Evolutionary conservation across 2,797 vertebrate species (phyloP).

Genomic region (Protonibea diacanthus): DNA sequence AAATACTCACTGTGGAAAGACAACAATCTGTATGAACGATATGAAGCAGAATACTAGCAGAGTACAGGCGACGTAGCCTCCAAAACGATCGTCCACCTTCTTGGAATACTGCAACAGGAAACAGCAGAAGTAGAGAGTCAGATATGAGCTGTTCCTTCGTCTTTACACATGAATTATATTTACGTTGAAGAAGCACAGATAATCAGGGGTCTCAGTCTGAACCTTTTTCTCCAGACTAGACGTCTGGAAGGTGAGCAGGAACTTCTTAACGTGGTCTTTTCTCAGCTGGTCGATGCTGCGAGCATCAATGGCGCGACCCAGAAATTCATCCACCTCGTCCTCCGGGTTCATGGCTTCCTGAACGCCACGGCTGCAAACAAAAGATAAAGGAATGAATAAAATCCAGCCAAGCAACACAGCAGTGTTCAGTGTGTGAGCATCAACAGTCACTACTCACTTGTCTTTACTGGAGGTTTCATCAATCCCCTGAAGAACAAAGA

Average conservation of each 20-base stretch:
- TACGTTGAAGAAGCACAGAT: neutral
- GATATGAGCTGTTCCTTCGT: neutral
- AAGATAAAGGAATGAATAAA: neutral
- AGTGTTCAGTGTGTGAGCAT: neutral
- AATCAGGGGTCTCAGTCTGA: neutral
- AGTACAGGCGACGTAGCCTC: slow-evolving; percentile 94
- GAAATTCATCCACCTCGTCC: slow-evolving; percentile 95
- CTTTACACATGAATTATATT: neutral
- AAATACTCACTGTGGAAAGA: slow-evolving; percentile 93
- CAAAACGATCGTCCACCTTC: slow-evolving; percentile 95
- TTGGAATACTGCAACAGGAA: slow-evolving; percentile 89
- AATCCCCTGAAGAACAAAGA: slow-evolving; percentile 87
- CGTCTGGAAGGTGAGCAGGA: slow-evolving; percentile 96
- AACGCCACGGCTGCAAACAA: slow-evolving; percentile 86
- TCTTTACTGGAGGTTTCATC: slow-evolving; percentile 95
- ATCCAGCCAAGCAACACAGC: neutral
- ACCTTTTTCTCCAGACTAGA: slow-evolving; percentile 96
- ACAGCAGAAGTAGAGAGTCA: slow-evolving; percentile 16
- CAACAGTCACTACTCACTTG: slow-evolving; percentile 87
- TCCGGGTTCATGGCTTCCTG: slow-evolving; percentile 96
- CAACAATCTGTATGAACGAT: slow-evolving; percentile 93
- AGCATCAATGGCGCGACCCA: slow-evolving; percentile 94
- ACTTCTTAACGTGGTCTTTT: slow-evolving; percentile 96
- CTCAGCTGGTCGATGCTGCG: slow-evolving; percentile 96
- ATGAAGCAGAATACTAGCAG: slow-evolving; percentile 96